These are phyloP conservation scores for Drosophila watanabei DNA, from an alignment of 1,140 invertebrate species.

Conservation along the genomic window DNA sequence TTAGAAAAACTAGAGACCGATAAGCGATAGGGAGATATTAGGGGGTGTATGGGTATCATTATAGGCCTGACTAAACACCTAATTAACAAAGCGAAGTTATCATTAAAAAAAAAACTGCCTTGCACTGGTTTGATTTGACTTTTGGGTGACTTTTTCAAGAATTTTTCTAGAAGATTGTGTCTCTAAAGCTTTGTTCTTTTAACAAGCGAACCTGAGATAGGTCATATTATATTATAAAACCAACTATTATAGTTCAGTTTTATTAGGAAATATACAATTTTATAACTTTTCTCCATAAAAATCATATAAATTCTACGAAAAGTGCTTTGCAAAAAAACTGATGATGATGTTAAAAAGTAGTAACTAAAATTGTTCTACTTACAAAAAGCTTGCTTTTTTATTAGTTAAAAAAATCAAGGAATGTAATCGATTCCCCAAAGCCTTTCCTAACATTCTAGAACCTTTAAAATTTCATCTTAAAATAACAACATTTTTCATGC, in stretches of 20 bases:
- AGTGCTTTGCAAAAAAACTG: not conserved
- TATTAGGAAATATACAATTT: not conserved
- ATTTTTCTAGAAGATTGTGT: no score
- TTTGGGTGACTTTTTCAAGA: not conserved
- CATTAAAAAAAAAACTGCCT: not conserved
- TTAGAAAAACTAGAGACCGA: slow-evolving; percentile 36
- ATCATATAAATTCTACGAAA: not conserved
- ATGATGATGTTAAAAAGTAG: not conserved
- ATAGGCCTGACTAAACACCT: slow-evolving; percentile 8
- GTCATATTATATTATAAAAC: not conserved
- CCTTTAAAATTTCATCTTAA: not conserved
- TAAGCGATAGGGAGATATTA: slow-evolving; percentile 44
- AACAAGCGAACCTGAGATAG: no score
- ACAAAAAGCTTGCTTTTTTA: not conserved
- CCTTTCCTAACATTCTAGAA: slow-evolving; percentile 1
- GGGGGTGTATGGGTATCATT: not conserved
- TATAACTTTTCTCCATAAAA: not conserved
- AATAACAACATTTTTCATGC: slow-evolving; percentile 6
- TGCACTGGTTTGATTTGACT: slow-evolving; percentile 17
- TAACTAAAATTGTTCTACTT: not conserved
- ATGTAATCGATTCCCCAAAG: not conserved
- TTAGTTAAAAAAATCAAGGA: not conserved
- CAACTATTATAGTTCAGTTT: not conserved
- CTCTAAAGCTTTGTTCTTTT: no score
- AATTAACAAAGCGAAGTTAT: slow-evolving; percentile 15